phyloP scores from a whole-genome alignment of 37 sponge, comb jelly and placozoan species.

The Aplysina aerophoba region DNA sequence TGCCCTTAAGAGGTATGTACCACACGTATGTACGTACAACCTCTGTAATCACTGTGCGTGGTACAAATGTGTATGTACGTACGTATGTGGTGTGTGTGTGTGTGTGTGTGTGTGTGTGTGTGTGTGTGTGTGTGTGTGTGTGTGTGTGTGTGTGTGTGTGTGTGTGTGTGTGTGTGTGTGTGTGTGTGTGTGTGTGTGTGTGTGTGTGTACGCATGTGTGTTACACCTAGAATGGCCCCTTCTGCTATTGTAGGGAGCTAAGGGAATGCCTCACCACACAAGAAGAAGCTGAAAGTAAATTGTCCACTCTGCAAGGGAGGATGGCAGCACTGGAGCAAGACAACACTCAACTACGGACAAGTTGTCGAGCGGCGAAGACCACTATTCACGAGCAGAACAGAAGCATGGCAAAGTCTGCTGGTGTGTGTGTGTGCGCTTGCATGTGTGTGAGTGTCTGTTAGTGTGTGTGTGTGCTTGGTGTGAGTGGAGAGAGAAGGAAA shows the following conservation, averaged over 20 bases:
- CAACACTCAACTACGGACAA: neutral
- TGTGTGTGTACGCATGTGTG: too few species aligned
- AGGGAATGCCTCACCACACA: neutral
- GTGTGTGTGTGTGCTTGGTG: slow-evolving; percentile 1
- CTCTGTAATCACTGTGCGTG: neutral
- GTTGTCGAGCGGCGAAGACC: neutral
- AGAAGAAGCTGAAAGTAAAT: neutral
- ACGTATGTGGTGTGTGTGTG: too few species aligned
- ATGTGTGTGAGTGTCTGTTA: neutral
- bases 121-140: too few species aligned
- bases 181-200: neutral
- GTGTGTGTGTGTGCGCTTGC: neutral
- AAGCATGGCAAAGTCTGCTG: neutral
- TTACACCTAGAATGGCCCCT: too few species aligned
- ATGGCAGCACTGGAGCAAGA: slow-evolving; percentile 18
- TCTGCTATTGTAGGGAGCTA: neutral
- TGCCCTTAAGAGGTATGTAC: slow-evolving; percentile 6
- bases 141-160: slow-evolving; percentile 1
- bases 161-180: slow-evolving; percentile 25
- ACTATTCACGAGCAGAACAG: neutral
- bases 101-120: too few species aligned
- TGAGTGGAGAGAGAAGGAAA: neutral
- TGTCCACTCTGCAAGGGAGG: neutral
- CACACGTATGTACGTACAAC: neutral
- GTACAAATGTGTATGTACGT: neutral